A percentile compares a stretch with the other conserved stretches of the same genome.
phyloP scores from a whole-genome alignment of 2,888 invertebrate species.

The Schrankia costaestrigalis region DNA sequence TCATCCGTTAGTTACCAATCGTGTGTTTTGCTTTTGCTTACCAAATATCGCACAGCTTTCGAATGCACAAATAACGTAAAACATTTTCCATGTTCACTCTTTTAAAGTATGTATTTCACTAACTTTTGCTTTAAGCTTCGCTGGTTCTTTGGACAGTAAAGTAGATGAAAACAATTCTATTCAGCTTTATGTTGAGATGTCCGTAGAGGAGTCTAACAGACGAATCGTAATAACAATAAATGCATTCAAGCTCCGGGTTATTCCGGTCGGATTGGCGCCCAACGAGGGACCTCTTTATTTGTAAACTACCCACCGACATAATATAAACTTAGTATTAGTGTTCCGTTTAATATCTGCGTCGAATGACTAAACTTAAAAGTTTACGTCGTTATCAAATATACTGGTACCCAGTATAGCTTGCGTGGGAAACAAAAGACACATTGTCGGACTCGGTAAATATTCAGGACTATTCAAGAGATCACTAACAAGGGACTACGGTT shows the following conservation, averaged over 20 bases:
- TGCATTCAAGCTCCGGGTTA: constrained; percentile 39
- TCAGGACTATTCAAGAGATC: constrained; percentile 16
- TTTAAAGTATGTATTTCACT: constrained; percentile 16
- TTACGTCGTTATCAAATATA: constrained; percentile 5
- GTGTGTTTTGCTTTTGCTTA: too few relatives aligned
- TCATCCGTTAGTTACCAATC: too few relatives aligned
- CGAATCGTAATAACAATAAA: constrained; percentile 49
- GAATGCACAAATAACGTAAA: too few relatives aligned
- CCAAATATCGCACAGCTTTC: too few relatives aligned
- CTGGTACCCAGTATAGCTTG: constrained; percentile 4
- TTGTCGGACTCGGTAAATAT: constrained; percentile 7
- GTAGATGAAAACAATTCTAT: constrained; percentile 49
- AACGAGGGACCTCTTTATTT: constrained; percentile 42
- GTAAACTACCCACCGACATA: constrained; percentile 10
- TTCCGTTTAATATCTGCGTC: too few relatives aligned
- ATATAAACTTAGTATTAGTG: too few relatives aligned
- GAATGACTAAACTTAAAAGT: constrained; percentile 3
- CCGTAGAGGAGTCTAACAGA: constrained; percentile 31
- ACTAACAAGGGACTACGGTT: constrained; percentile 31
- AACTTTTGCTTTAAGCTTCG: constrained; percentile 35
- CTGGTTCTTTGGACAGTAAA: constrained; percentile 41
- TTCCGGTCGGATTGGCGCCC: constrained; percentile 48
- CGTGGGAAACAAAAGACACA: constrained; percentile 2
- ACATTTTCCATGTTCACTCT: constrained; percentile 14
- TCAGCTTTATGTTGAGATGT: constrained; percentile 38